Evolutionary conservation across 2,888 invertebrate genomes (phyloP).

Genomic region (Polietes domitor): DNA sequence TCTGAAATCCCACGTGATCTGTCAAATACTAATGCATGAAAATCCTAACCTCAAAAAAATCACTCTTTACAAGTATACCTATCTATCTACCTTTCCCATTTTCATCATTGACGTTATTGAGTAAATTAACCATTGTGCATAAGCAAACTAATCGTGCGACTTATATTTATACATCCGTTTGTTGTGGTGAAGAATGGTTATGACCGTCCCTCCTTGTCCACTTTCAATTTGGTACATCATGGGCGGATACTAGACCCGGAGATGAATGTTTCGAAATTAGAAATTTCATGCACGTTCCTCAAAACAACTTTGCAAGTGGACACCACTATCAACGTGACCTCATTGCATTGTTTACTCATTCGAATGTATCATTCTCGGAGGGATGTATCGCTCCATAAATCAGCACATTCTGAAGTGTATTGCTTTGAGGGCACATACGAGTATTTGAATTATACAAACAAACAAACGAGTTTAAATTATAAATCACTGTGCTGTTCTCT

Average conservation of each 20-base stretch:
- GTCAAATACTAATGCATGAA: too few species aligned
- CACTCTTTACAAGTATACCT: too few species aligned
- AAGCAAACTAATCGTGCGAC: too few species aligned
- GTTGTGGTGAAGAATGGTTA: background rate
- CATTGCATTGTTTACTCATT: background rate
- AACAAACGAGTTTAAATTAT: background rate
- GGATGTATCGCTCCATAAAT: background rate
- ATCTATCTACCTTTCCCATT: too few species aligned
- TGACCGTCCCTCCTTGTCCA: too few species aligned
- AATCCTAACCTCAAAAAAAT: too few species aligned
- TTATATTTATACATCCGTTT: too few species aligned
- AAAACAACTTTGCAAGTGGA: background rate
- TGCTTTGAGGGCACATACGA: background rate
- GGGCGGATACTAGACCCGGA: background rate
- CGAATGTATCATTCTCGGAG: background rate
- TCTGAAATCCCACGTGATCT: too few species aligned
- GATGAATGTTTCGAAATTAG: background rate
- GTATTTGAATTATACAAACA: background rate
- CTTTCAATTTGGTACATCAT: background rate
- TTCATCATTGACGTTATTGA: too few species aligned
- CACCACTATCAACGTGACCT: background rate
- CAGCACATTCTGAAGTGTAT: background rate
- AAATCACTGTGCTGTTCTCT: background rate
- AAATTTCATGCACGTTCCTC: background rate
- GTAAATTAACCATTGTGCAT: too few species aligned